Evolutionary conservation across 1,140 invertebrate genomes (phyloP).

Genomic region (Tetramorium parvispinum): DNA sequence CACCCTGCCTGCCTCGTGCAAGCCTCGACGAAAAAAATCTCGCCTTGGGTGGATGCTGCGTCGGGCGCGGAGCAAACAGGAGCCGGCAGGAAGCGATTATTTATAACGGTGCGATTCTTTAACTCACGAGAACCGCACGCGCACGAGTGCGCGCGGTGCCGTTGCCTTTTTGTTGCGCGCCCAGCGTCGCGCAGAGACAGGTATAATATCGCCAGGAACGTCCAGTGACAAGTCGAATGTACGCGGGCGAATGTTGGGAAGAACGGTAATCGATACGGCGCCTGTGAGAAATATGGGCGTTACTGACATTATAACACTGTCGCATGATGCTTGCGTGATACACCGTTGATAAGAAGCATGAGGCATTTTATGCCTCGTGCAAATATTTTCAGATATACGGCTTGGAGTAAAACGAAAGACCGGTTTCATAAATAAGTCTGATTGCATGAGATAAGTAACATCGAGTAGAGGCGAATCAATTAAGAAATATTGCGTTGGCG

Average conservation of each 20-base stretch:
- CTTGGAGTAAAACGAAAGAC: not conserved
- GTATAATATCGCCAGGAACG: slow-evolving; percentile 16
- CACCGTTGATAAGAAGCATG: not conserved
- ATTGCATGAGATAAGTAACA: not conserved
- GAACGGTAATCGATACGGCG: slow-evolving; percentile 39
- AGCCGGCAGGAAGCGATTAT: slow-evolving; percentile 72
- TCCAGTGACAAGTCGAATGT: slow-evolving; percentile 16
- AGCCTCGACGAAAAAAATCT: slow-evolving; percentile 56
- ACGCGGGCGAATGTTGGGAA: slow-evolving; percentile 19
- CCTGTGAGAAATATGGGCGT: not conserved
- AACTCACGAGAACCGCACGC: slow-evolving; percentile 25
- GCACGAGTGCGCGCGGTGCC: not conserved
- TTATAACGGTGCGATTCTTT: slow-evolving; percentile 60
- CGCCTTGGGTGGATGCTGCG: slow-evolving; percentile 15
- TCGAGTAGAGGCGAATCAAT: slow-evolving; percentile 15
- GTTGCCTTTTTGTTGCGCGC: slow-evolving; percentile 1
- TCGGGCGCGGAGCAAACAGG: slow-evolving; percentile 58
- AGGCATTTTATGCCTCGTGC: not conserved
- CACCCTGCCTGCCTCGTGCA: slow-evolving; percentile 1
- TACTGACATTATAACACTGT: not conserved
- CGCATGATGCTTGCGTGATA: slow-evolving; percentile 10
- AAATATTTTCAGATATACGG: not conserved
- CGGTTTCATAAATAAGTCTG: slow-evolving; percentile 10
- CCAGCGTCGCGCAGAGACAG: not conserved
- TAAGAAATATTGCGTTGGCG: not conserved